A percentile compares a stretch with the other conserved stretches of the same genome.
Conservation (phyloP, 1,140 invertebrate species). For the Formica exsecta region DNA sequence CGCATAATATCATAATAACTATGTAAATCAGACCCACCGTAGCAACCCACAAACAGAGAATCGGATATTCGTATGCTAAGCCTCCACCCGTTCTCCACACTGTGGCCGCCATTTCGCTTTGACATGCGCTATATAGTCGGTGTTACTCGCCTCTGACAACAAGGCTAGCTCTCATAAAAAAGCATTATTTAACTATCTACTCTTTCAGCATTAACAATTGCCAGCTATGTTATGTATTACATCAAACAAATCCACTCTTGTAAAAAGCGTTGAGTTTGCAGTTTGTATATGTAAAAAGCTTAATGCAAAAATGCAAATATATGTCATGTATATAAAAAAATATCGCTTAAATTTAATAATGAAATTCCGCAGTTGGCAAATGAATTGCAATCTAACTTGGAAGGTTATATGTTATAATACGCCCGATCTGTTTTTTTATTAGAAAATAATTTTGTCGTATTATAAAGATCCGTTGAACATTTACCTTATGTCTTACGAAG, state of each 20-base stretch:
- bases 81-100: slow-evolving; percentile 57
- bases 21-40: slow-evolving; percentile 81
- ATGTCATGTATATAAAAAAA: slow-evolving; percentile 19
- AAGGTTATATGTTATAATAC: slow-evolving; percentile 12
- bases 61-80: slow-evolving; percentile 83
- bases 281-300: neutral
- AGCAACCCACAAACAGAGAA: slow-evolving; percentile 79
- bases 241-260: slow-evolving; percentile 55
- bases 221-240: slow-evolving; percentile 17
- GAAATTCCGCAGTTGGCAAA: slow-evolving; percentile 3
- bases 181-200: slow-evolving; percentile 59
- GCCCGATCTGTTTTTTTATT: neutral
- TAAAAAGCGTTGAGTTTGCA: slow-evolving; percentile 8
- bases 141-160: slow-evolving; percentile 75
- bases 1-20: slow-evolving; percentile 85
- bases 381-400: slow-evolving; percentile 15
- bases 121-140: slow-evolving; percentile 45
- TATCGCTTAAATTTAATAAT: slow-evolving; percentile 30
- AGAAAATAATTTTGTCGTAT: slow-evolving; percentile 33
- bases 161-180: slow-evolving; percentile 67
- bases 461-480: slow-evolving; percentile 44
- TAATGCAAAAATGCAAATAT: slow-evolving; percentile 34
- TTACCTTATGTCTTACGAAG: slow-evolving; percentile 29
- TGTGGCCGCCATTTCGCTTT: slow-evolving; percentile 65
- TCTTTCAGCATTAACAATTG: slow-evolving; percentile 64